Evolutionary conservation across 2,888 invertebrate species (phyloP).

Genomic region (Brachypalpus laphriformis): DNA sequence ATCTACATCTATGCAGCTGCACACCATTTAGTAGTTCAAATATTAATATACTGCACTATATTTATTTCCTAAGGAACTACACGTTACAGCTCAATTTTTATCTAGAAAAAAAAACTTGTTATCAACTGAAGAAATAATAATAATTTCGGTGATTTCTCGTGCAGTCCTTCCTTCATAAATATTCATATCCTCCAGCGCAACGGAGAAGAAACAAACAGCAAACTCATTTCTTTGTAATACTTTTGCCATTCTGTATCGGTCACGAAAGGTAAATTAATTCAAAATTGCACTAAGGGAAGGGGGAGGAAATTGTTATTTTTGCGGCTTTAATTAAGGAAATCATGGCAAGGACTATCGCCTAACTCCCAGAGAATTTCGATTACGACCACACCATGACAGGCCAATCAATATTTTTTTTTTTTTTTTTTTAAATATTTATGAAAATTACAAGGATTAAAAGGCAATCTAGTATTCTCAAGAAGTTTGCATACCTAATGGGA

Average conservation of each 20-base stretch:
- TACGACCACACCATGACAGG: not conserved
- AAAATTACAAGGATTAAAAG: constrained; percentile 34
- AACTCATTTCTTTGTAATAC: not conserved
- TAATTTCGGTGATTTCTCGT: not conserved
- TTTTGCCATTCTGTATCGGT: not conserved
- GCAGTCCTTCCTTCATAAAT: constrained; percentile 16
- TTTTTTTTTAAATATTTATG: constrained; percentile 31
- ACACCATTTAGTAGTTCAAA: not conserved
- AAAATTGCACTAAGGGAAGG: not conserved
- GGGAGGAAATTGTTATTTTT: constrained; percentile 5
- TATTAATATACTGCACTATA: not conserved
- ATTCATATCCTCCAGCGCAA: not conserved
- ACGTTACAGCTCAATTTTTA: not conserved
- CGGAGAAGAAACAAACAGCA: not conserved
- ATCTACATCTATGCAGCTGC: not conserved
- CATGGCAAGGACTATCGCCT: not conserved
- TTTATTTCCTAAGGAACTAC: not conserved
- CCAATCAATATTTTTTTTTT: constrained; percentile 26
- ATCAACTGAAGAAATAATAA: not conserved
- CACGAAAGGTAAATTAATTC: constrained; percentile 28
- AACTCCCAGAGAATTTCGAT: not conserved
- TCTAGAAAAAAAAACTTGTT: not conserved
- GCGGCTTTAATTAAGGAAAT: constrained; percentile 9
- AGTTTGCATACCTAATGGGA: constrained; percentile 31
- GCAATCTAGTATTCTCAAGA: constrained; percentile 12